Evolutionary conservation across 2,797 vertebrate species (phyloP).

Genomic region (Chaetodon trifasciatus): DNA sequence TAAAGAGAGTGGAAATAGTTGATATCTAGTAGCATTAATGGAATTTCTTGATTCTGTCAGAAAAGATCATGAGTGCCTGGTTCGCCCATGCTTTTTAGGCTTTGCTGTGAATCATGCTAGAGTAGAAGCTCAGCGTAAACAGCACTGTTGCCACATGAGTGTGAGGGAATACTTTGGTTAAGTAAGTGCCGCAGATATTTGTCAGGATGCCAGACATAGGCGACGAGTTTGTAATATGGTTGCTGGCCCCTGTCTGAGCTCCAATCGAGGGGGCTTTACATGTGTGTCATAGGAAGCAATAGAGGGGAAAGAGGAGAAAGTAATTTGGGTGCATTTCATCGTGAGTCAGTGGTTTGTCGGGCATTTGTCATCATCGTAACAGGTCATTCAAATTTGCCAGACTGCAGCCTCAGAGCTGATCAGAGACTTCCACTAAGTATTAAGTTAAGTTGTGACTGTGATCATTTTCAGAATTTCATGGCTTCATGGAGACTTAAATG

Average conservation of each 20-base stretch:
- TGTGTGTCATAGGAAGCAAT: slow-evolving; percentile 50
- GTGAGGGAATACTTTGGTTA: slow-evolving; percentile 73
- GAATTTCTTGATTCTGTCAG: slow-evolving; percentile 75
- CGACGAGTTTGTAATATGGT: slow-evolving; percentile 70
- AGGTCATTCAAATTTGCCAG: slow-evolving; percentile 49
- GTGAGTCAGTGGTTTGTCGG: slow-evolving; percentile 68
- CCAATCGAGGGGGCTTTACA: slow-evolving; percentile 45
- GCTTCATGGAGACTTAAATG: slow-evolving; percentile 13
- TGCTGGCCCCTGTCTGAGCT: slow-evolving; percentile 74
- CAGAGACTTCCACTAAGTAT: slow-evolving; percentile 29
- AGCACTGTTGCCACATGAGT: slow-evolving; percentile 74
- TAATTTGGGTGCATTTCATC: slow-evolving; percentile 65
- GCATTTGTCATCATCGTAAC: slow-evolving; percentile 56
- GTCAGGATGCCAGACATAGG: slow-evolving; percentile 84
- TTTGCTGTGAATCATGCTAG: slow-evolving; percentile 55
- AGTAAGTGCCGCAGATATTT: slow-evolving; percentile 83
- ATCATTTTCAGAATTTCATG: slow-evolving; percentile 30
- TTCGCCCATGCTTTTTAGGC: slow-evolving; percentile 36
- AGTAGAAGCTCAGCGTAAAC: slow-evolving; percentile 50
- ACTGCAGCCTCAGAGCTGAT: slow-evolving; percentile 42
- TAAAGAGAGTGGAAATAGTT: slow-evolving; percentile 59
- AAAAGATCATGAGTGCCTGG: slow-evolving; percentile 46
- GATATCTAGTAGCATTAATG: slow-evolving; percentile 64
- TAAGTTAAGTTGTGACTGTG: slow-evolving; percentile 30
- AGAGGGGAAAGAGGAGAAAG: slow-evolving; percentile 47